Evolutionary conservation across 2,113 vertebrate species (phyloP).

Genomic region (Gasterosteus aculeatus): DNA sequence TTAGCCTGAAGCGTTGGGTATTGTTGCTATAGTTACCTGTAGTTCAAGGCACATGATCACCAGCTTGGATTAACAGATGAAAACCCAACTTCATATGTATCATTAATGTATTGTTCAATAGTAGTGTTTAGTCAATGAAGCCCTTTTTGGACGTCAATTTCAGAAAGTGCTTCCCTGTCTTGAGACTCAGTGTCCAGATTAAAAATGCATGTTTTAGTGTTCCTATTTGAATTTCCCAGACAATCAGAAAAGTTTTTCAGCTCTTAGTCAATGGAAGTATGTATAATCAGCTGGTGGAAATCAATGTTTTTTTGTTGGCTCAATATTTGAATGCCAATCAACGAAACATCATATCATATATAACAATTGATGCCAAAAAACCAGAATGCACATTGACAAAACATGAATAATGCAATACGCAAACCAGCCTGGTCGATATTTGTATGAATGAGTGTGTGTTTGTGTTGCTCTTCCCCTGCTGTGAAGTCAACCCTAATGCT

Average conservation of each 20-base stretch:
- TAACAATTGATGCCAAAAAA: background rate
- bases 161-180: background rate
- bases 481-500: conserved; percentile 38
- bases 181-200: background rate
- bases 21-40: background rate
- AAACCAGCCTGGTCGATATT: background rate
- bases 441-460: background rate
- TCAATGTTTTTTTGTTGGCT: background rate
- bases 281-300: background rate
- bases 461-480: conserved; percentile 8
- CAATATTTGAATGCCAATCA: background rate
- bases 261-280: background rate
- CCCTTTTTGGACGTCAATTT: background rate
- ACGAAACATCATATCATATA: too few relatives aligned
- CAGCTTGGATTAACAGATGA: background rate
- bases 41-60: background rate
- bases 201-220: background rate
- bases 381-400: background rate
- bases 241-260: conserved; percentile 1
- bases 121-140: background rate
- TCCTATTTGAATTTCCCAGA: background rate
- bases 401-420: background rate
- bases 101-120: background rate
- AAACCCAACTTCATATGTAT: background rate
- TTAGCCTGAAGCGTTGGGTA: background rate